Evolutionary conservation across 2,888 invertebrate species (phyloP), one percentile per base, ranked within the genome.

Genomic region (Apotomis betuletana): DNA sequence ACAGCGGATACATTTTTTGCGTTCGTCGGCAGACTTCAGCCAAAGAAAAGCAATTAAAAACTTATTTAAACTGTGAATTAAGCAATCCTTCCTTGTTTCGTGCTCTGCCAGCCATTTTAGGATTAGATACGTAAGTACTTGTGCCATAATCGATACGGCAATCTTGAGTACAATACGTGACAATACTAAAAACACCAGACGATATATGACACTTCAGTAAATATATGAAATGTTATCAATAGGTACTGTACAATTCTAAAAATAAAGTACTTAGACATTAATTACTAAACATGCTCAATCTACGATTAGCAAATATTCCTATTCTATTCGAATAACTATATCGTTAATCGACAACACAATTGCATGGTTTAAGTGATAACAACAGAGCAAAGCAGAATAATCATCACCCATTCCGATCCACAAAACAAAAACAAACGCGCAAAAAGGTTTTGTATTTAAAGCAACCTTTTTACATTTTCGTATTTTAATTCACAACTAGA

Each of bases 1-100:
- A 27, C 65, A 36, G 38, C 52, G 55, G 55, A 46, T 57, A 27
- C 46, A 55, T 65, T 57, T 63, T 65, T 65, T 41, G 4, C 13
- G 27, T 5, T 5, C 51, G 61, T 15, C 10, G 49, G 15, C 61
- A 55, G 69, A 61, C 55, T 36, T 54, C 49, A 38, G 57, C 65
- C 15, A 44, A 64, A 62, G 63, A 51, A 69, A 69, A 52, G 57
- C 57, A 63, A 69, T 69, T 62, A 69, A 59, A 59, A 58, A 58
- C 44, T 58, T 63, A 57, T 70, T 70, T 63, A 15, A 9, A 27
- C 63, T 38, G 4, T 44, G 52, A 9, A 64, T 70, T 70, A 63
- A 58, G n/a, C 63, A 64, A 64, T 44, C 57, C 60, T 60, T 46
- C 13, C 52, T 54, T 60, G 54, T 54, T 44, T 60, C 49, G 36